A percentile compares a stretch with the other conserved stretches of the same genome.
phyloP scores from a whole-genome alignment of 2,797 vertebrate species.

The Zalophus californianus region DNA sequence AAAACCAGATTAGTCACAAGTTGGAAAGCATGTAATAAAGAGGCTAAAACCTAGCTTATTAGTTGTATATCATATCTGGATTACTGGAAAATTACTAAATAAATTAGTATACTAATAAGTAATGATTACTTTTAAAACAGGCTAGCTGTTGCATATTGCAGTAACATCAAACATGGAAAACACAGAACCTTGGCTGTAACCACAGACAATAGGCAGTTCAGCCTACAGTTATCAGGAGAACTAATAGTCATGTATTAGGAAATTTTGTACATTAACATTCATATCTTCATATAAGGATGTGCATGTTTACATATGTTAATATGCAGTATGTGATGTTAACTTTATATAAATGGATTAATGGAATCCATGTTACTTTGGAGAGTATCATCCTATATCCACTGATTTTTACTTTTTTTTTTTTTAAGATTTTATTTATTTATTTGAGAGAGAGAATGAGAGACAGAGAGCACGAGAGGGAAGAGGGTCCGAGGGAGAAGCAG shows the following conservation, averaged over 20 bases:
- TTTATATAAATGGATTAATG: not conserved
- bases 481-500: no score
- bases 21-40: not conserved
- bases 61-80: not conserved
- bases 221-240: not conserved
- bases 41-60: conserved; percentile 17
- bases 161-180: not conserved
- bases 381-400: not conserved
- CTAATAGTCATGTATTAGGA: not conserved
- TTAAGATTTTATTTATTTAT: no score
- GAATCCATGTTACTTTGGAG: conserved; percentile 12
- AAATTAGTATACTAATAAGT: not conserved
- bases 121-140: conserved; percentile 44
- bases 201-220: not conserved
- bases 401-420: no score
- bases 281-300: not conserved
- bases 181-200: not conserved
- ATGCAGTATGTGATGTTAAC: not conserved
- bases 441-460: no score
- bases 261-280: conserved; percentile 44
- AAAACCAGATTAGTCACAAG: not conserved
- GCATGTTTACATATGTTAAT: not conserved
- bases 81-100: not conserved
- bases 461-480: no score
- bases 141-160: not conserved